Base-by-base conservation (phyloP, 2,888 invertebrate genomes). In the Hololepta plana region DNA sequence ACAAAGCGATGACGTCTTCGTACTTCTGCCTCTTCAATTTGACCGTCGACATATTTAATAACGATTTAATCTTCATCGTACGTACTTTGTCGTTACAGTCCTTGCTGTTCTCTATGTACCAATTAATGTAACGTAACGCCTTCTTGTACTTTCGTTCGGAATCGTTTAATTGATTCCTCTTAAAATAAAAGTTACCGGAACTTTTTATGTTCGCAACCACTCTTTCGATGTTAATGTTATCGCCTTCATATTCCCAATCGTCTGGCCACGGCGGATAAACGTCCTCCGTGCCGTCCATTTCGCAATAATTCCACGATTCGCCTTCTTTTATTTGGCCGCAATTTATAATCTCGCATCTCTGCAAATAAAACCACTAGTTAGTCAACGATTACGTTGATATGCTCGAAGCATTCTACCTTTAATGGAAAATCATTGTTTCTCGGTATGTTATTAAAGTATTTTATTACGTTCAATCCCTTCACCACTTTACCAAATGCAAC, bases 401-500 rank as follows among this genome's bases (percentile, higher is more conserved):
- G 10, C 32, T 31, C 27, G 33, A 41, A 28, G 17, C 17, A 35
- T 51, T 57, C 54, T 53, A 73, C 77, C 56, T 67, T 54, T 23
- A 55, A 43, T 2, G 76, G 75, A 26, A 49, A 44, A 27, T 70
- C 71, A 13, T 65, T 60, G 25, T 68, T 60, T 4, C 59, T 58
- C 22, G 63, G 59, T 23, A 64, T 55, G 26, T 62, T 55, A 41
- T 74, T 72, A 51, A 87, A 65, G 50, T 80, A 79, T n/a, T 57
- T 53, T 1, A 80, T 60, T 2, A 77, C 56, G 12, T 72, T 71
- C 26, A 80, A 54, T 1, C 88, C 88, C 36, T 72, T 73, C 9
- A 72, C 39, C n/a, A 88, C 79, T 35, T 62, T 63, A 0, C 87
- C 88, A 45, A 84, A 80, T 12, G 73, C 81, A 2, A 87, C 84